Evolutionary conservation across 2,888 invertebrate genomes (phyloP), one percentile per base, ranked within the genome.

Genomic region (Lycaena phlaeas): DNA sequence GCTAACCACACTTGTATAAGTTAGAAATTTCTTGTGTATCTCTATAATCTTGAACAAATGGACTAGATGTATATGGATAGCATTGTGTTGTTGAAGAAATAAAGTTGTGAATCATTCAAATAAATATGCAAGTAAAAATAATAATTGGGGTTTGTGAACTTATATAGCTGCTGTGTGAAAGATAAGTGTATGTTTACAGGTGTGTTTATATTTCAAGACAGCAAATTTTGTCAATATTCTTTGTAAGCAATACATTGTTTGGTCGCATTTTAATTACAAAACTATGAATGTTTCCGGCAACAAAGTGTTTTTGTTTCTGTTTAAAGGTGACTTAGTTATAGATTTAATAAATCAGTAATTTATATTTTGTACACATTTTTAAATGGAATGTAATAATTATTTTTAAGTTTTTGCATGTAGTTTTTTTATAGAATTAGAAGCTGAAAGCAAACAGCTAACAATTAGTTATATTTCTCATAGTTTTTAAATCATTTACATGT

Each of bases 281-380:
- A n/a, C n/a, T n/a, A 22, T 4, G 22, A 7, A 6, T 22, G 22
- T 22, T 3, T n/a, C n/a, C 9, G 22, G 9, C 22, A 34, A 22
- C 18, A 17, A 34, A 11, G 11, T 17, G 18, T 31, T 18, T 34
- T 9, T 22, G 34, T 34, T 34, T 18, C 22, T 22, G 9, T 12
- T 31, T 11, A 6, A 7, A 34, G 22, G 18, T 18, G 7, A 34
- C 9, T 34, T 34, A 22, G 14, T 29, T 29, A 14, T 14, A 29
- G 28, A 34, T 17, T 34, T 2, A 22, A 22, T 7, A 11, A 34
- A 34, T 34, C 34, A 34, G 22, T 34, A 22, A 34, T 12, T 34
- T 34, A 34, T 34, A 34, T 34, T 34, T 34, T 34, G 22, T 34
- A 34, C 17, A 18, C 31, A 17, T 17, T 31, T 31, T 11, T 31